phyloP scores from a whole-genome alignment of 2,113 vertebrate genomes.

The Pluvianellus socialis region DNA sequence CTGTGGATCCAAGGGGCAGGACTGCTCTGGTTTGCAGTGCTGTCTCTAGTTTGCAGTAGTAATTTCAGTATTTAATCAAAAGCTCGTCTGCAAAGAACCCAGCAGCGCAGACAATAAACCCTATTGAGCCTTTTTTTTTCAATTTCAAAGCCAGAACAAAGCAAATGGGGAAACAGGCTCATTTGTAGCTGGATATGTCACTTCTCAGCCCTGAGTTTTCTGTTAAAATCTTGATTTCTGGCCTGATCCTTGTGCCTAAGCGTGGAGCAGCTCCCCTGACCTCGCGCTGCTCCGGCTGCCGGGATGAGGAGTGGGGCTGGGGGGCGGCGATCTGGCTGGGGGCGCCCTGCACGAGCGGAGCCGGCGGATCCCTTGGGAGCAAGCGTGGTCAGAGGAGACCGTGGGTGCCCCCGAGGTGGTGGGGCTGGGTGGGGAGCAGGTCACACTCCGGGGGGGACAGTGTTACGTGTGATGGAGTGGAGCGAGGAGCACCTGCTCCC shows the following conservation, averaged over 20 bases:
- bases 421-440: not conserved
- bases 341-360: not conserved
- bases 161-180: not conserved
- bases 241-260: not conserved
- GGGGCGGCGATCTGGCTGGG: not conserved
- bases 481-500: not conserved
- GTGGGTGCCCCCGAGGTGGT: not conserved
- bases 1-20: not conserved
- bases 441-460: rapidly evolving
- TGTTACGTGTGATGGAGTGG: rapidly evolving
- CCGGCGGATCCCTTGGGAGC: not conserved
- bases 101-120: not conserved
- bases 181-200: not conserved
- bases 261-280: not conserved
- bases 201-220: not conserved
- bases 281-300: not conserved
- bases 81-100: not conserved
- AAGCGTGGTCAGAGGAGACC: not conserved
- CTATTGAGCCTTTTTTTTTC: not conserved
- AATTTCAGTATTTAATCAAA: not conserved
- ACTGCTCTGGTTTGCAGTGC: not conserved
- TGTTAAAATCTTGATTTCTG: not conserved
- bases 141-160: not conserved
- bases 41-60: not conserved
- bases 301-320: not conserved